Conservation (phyloP, 1,140 invertebrate genomes). For the Drosophila parabipectinata region DNA sequence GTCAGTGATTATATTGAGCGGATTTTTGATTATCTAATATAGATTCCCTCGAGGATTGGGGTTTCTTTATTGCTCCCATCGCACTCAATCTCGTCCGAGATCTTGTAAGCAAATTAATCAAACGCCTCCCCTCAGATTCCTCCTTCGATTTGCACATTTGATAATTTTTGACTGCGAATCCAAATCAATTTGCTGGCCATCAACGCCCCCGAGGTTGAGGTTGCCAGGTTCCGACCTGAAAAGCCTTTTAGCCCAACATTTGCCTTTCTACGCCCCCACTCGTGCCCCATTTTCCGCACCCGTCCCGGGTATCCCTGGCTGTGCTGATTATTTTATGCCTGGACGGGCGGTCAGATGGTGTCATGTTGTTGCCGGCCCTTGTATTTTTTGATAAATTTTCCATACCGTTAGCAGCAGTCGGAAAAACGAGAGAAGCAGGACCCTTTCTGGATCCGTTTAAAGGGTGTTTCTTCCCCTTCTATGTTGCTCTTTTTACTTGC, state of each 20-base stretch:
- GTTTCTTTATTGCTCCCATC: not conserved
- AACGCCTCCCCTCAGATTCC: conserved; percentile 1
- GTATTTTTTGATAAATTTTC: conserved; percentile 80
- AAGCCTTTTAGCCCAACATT: conserved; percentile 76
- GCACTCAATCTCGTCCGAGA: not conserved
- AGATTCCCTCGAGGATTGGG: not conserved
- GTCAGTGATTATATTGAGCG: conserved; percentile 4
- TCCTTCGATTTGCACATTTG: conserved; percentile 43
- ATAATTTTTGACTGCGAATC: conserved; percentile 53
- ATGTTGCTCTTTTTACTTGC: conserved; percentile 26
- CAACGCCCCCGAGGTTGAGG: conserved; percentile 37
- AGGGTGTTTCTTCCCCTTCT: conserved; percentile 27
- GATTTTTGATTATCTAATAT: not conserved
- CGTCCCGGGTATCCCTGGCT: conserved; percentile 24
- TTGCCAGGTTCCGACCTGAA: conserved; percentile 56
- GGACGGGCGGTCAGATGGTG: conserved; percentile 50
- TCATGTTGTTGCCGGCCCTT: conserved; percentile 63
- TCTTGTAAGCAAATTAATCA: conserved; percentile 25
- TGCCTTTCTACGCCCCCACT: conserved; percentile 44
- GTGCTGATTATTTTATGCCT: conserved; percentile 77
- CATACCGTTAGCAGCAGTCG: conserved; percentile 72
- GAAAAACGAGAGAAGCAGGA: conserved; percentile 16
- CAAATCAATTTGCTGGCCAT: conserved; percentile 69
- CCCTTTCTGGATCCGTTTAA: conserved; percentile 62
- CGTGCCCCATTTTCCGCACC: conserved; percentile 11